Conservation (phyloP, 1,140 invertebrate genomes). For the Cephus cinctus region DNA sequence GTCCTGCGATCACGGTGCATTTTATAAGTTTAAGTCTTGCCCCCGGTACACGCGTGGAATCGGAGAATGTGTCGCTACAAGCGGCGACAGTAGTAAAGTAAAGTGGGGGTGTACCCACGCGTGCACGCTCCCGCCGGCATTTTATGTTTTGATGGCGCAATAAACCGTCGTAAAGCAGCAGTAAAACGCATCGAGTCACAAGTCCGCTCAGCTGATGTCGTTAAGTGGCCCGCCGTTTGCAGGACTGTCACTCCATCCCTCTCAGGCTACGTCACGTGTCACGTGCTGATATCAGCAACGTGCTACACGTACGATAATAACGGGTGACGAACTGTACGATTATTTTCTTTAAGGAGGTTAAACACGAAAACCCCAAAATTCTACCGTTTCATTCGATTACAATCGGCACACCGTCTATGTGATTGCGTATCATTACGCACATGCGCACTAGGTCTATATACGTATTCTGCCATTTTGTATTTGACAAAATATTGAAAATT, state of each 20-base stretch:
- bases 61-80: neutral
- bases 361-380: no score
- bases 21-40: neutral
- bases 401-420: no score
- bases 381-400: no score
- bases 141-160: slow-evolving; percentile 59
- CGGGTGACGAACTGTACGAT: no score
- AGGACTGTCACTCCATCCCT: slow-evolving; percentile 30
- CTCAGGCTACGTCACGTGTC: slow-evolving; percentile 19
- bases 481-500: no score
- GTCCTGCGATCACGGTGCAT: neutral
- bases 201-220: slow-evolving; percentile 52
- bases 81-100: slow-evolving; percentile 32
- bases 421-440: no score
- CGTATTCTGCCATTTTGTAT: no score
- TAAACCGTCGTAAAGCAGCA: slow-evolving; percentile 56
- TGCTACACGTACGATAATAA: no score
- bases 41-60: neutral
- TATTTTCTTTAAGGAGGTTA: no score
- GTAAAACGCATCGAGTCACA: slow-evolving; percentile 58
- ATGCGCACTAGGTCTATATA: no score
- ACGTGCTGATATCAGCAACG: slow-evolving; percentile 1
- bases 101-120: slow-evolving; percentile 46
- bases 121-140: slow-evolving; percentile 47
- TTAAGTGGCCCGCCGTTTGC: slow-evolving; percentile 33